phyloP scores from a whole-genome alignment of 2,888 invertebrate genomes.

The Meiosimyza platycephala region DNA sequence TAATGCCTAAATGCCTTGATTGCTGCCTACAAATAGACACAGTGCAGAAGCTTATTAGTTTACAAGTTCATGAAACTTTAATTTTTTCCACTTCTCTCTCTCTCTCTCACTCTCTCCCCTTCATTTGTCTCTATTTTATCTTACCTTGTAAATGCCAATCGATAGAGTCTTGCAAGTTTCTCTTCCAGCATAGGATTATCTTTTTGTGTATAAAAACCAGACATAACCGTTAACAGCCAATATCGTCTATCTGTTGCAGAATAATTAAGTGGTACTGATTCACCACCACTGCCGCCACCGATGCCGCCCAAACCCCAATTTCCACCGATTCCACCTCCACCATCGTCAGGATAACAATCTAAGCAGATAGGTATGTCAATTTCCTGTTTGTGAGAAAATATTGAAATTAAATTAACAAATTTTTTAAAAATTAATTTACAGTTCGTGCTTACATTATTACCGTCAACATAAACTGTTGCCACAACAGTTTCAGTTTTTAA shows the following conservation, averaged over 20 bases:
- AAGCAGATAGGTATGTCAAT: conserved; percentile 65
- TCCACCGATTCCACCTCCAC: conserved; percentile 55
- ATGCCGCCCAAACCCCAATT: conserved; percentile 59
- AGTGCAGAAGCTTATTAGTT: conserved; percentile 11
- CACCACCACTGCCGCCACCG: conserved; percentile 48
- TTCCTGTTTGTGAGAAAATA: conserved; percentile 51
- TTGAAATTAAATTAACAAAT: background rate
- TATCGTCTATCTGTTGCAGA: conserved; percentile 75
- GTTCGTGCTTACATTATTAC: conserved; percentile 59
- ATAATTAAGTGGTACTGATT: conserved; percentile 59
- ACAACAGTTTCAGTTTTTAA: conserved; percentile 77
- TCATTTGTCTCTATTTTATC: background rate
- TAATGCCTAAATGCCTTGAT: conserved; percentile 81
- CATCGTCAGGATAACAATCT: conserved; percentile 60
- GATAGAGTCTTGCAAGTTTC: conserved; percentile 81
- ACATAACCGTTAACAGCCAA: conserved; percentile 84
- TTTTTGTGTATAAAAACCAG: conserved; percentile 69
- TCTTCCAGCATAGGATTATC: conserved; percentile 77
- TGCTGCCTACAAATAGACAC: conserved; percentile 74
- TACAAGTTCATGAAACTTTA: conserved; percentile 24
- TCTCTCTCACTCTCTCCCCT: background rate
- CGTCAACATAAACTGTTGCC: conserved; percentile 77
- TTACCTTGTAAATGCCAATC: conserved; percentile 83
- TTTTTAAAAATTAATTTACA: background rate
- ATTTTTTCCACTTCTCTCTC: background rate